Conservation (phyloP, 2,888 invertebrate species). For the Ferdinandea cuprea region DNA sequence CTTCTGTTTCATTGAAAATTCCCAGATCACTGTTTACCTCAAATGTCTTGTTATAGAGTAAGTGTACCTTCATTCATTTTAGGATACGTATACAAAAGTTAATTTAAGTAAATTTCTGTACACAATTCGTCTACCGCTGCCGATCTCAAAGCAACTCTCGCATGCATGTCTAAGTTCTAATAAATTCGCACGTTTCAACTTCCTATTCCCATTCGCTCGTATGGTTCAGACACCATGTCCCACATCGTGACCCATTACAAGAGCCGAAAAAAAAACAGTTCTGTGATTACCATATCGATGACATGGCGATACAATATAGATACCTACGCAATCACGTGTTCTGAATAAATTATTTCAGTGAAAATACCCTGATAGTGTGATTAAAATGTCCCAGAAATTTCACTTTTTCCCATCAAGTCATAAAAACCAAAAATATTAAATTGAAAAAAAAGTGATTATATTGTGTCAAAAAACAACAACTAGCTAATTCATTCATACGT, state of each 20-base stretch:
- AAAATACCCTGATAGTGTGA: slow-evolving; percentile 44
- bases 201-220: slow-evolving; percentile 48
- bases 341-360: slow-evolving; percentile 62
- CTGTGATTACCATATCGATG: slow-evolving; percentile 55
- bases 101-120: too few relatives aligned
- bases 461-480: neutral
- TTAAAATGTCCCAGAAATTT: slow-evolving; percentile 53
- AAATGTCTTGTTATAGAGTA: too few relatives aligned
- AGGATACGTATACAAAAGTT: too few relatives aligned
- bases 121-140: neutral
- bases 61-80: too few relatives aligned
- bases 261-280: slow-evolving; percentile 48
- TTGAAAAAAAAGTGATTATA: neutral
- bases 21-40: too few relatives aligned
- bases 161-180: neutral
- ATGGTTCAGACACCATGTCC: slow-evolving; percentile 48
- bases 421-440: neutral
- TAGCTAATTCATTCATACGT: neutral
- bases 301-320: slow-evolving; percentile 20
- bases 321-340: slow-evolving; percentile 39
- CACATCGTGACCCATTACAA: slow-evolving; percentile 60
- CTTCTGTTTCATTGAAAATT: too few relatives aligned
- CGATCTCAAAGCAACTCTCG: neutral
- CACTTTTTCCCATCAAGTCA: slow-evolving; percentile 51
- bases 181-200: slow-evolving; percentile 58